A percentile compares a stretch with the other conserved stretches of the same genome.
Evolutionary conservation across 2,113 vertebrate species (phyloP).

Genomic region (Coturnix japonica): DNA sequence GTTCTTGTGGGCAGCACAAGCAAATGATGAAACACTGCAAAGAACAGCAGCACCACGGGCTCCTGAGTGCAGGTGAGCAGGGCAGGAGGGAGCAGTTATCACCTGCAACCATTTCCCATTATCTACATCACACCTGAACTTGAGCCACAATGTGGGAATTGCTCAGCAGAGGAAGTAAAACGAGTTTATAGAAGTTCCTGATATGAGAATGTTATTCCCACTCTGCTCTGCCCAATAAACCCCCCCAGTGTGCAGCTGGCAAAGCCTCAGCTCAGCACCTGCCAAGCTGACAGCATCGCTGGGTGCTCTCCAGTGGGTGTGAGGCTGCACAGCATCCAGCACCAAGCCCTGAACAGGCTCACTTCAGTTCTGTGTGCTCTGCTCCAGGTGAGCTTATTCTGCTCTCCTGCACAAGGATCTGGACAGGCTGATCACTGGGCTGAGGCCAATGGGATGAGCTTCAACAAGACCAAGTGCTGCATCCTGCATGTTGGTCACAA

Average conservation of each 20-base stretch:
- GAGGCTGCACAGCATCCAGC: not conserved
- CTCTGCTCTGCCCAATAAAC: not conserved
- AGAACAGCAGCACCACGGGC: not conserved
- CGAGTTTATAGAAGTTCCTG: not conserved
- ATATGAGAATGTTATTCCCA: not conserved
- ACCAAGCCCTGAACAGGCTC: not conserved
- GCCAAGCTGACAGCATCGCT: not conserved
- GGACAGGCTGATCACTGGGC: no score
- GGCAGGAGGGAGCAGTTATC: not conserved
- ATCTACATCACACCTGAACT: not conserved
- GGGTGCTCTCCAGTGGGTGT: rapidly evolving
- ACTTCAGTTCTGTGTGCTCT: not conserved
- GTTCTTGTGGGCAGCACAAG: not conserved
- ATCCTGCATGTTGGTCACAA: no score
- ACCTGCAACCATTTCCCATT: not conserved
- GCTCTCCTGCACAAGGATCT: no score
- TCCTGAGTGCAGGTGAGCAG: not conserved
- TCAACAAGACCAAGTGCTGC: no score
- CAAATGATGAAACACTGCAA: not conserved
- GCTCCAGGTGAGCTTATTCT: not conserved
- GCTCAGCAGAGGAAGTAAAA: not conserved
- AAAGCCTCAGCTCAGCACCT: not conserved
- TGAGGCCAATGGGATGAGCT: no score
- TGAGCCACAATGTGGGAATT: rapidly evolving
- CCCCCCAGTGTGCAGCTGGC: not conserved